Evolutionary conservation across 2,113 vertebrate genomes (phyloP).

Genomic region (Phalacrocorax brasilianus): DNA sequence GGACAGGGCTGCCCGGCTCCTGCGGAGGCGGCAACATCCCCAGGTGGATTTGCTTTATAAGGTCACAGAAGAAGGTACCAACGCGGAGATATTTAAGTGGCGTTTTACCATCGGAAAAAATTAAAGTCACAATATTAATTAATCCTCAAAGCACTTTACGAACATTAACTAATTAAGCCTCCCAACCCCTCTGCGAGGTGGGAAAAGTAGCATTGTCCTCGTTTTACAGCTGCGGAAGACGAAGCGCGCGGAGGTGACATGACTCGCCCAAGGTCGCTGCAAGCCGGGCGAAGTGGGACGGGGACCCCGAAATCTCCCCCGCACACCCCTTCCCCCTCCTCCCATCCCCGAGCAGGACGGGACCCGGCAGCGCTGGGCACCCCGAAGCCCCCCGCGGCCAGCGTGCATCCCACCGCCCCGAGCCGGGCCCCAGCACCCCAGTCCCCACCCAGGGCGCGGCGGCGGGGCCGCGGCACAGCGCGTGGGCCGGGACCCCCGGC

Average conservation of each 20-base stretch:
- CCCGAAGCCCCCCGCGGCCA: neutral
- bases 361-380: neutral
- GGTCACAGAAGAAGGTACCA: neutral
- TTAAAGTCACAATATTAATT: conserved; percentile 62
- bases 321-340: accelerated
- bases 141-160: conserved; percentile 67
- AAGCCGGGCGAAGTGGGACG: neutral
- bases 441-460: neutral
- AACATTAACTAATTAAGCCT: conserved; percentile 65
- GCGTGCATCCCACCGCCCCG: accelerated
- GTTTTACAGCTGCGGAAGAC: neutral
- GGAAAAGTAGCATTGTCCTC: conserved; percentile 39
- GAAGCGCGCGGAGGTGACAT: neutral
- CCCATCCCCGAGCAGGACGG: neutral
- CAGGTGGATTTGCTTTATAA: neutral
- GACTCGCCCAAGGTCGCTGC: neutral
- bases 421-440: neutral
- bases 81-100: neutral
- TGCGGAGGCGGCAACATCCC: neutral
- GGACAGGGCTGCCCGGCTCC: neutral
- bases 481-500: too few species aligned
- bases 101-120: conserved; percentile 27
- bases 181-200: conserved; percentile 23
- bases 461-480: neutral
- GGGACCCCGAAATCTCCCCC: neutral